A percentile compares a stretch with the other conserved stretches of the same genome.
These are phyloP conservation scores for Clarias batrachus DNA, from an alignment of 2,113 vertebrate genomes.

Conservation along the genomic window DNA sequence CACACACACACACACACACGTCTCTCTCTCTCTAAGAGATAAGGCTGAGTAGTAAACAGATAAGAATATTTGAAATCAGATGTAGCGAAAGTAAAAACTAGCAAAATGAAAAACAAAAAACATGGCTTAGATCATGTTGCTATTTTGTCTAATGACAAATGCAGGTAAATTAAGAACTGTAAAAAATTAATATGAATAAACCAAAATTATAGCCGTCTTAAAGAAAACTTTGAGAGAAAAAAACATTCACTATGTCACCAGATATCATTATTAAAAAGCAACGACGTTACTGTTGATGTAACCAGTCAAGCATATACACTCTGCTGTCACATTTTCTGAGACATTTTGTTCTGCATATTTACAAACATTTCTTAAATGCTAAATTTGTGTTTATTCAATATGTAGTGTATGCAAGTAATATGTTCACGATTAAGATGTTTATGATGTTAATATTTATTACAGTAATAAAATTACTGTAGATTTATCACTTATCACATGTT, in stretches of 20 bases:
- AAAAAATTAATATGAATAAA: neutral
- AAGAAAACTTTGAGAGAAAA: neutral
- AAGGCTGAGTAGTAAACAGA: neutral
- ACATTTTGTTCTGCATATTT: neutral
- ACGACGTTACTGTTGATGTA: neutral
- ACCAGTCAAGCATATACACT: neutral
- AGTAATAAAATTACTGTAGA: neutral
- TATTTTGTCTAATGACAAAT: neutral
- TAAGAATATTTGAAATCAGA: neutral
- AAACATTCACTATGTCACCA: neutral
- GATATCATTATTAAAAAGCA: slow-evolving; percentile 28
- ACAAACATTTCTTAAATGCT: neutral
- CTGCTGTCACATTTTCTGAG: neutral
- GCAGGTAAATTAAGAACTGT: neutral
- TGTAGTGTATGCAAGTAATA: neutral
- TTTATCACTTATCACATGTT: neutral
- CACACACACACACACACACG: neutral
- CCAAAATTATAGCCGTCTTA: neutral
- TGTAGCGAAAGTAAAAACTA: neutral
- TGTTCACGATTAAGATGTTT: no score
- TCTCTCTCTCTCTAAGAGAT: no score
- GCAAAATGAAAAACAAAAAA: neutral
- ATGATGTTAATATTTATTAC: neutral
- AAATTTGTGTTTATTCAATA: neutral
- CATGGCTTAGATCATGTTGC: no score